phyloP scores from a whole-genome alignment of 2,888 invertebrate species.

The Papilio gigon region DNA sequence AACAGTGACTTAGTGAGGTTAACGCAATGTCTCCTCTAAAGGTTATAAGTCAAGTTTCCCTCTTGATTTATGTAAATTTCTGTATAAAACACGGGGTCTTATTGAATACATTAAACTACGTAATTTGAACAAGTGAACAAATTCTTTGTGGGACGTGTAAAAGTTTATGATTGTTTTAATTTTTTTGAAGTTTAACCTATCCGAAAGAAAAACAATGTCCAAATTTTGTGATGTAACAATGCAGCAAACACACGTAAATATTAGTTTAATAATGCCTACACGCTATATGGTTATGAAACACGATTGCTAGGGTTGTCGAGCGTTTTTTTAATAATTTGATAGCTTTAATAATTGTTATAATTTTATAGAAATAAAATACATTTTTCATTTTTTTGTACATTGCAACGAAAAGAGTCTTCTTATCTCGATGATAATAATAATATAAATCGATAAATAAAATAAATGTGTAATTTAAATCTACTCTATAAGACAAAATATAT shows the following conservation, averaged over 20 bases:
- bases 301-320: background rate
- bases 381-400: no score
- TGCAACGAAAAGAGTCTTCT: no score
- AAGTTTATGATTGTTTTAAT: background rate
- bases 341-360: no score
- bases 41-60: background rate
- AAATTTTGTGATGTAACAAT: conserved; percentile 3
- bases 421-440: no score
- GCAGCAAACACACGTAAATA: background rate
- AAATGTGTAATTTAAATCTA: no score
- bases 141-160: background rate
- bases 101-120: background rate
- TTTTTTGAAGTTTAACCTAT: background rate
- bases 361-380: no score
- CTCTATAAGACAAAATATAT: background rate
- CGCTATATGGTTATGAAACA: conserved; percentile 1
- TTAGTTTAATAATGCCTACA: conserved; percentile 8
- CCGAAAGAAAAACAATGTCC: background rate
- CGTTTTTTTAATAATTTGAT: background rate
- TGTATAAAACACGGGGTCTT: background rate
- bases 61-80: background rate
- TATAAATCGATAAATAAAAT: no score
- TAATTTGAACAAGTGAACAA: background rate
- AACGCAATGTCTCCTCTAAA: background rate
- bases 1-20: background rate